These are phyloP conservation scores for Stichodactyla helianthus DNA, from an alignment of 64 coral and sea anemone species.

Conservation along the genomic window DNA sequence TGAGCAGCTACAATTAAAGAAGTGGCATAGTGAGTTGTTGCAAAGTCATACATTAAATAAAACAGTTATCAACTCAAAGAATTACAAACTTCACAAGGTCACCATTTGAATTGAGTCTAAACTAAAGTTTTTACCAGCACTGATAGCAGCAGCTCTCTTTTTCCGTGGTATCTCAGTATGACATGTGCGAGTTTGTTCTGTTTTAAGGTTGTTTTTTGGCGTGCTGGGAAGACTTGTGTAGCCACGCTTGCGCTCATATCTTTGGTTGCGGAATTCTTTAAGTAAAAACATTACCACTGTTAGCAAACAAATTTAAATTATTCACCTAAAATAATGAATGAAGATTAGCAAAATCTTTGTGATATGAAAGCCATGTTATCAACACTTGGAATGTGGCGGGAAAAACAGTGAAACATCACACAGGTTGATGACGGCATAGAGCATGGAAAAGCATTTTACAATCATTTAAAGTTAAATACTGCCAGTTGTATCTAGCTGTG, in stretches of 20 bases:
- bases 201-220: slow-evolving; percentile 38
- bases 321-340: background rate
- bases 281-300: background rate
- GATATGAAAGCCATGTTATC: no score
- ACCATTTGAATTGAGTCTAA: background rate
- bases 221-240: slow-evolving; percentile 56
- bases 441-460: no score
- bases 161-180: slow-evolving; percentile 71
- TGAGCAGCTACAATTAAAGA: slow-evolving; percentile 58
- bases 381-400: no score
- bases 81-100: no score
- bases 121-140: slow-evolving; percentile 50
- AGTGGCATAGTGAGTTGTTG: background rate
- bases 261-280: slow-evolving; percentile 89
- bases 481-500: no score
- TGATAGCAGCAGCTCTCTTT: slow-evolving; percentile 86
- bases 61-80: no score
- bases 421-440: no score
- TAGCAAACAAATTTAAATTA: background rate
- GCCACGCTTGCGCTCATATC: slow-evolving; percentile 73
- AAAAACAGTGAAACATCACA: no score
- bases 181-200: slow-evolving; percentile 27
- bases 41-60: no score
- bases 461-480: no score
- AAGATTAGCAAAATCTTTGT: background rate